phyloP scores from a whole-genome alignment of 2,888 invertebrate genomes.

The Mimachlamys varia region DNA sequence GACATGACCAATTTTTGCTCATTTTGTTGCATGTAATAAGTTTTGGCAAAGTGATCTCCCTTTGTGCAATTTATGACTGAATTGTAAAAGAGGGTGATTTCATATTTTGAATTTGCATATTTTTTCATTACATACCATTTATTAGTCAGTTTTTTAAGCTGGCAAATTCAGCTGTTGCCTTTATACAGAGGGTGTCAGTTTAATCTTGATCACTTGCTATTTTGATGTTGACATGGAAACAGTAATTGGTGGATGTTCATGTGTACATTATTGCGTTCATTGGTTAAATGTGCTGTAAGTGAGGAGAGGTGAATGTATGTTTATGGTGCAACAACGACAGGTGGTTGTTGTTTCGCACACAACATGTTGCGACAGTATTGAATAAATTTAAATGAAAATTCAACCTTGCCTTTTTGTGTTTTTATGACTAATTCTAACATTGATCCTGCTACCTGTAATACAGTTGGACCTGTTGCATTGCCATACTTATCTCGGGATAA shows the following conservation, averaged over 20 bases:
- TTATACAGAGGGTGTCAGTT: background rate
- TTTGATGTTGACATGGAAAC: background rate
- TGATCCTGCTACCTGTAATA: no score
- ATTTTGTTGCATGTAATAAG: background rate
- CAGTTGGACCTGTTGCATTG: no score
- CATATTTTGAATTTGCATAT: background rate
- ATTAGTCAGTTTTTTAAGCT: background rate
- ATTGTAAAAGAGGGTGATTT: background rate
- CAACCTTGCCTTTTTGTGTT: background rate
- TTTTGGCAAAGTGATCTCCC: no score
- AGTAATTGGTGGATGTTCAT: background rate
- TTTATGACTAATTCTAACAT: background rate
- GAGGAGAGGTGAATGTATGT: background rate
- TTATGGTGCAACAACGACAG: background rate
- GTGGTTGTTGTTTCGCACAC: no score
- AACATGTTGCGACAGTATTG: conserved; percentile 7
- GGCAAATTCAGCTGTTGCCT: conserved; percentile 2
- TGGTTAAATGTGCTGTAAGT: background rate
- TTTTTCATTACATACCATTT: background rate
- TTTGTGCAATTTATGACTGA: conserved; percentile 6
- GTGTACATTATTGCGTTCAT: background rate
- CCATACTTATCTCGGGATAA: no score
- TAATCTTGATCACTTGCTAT: conserved; percentile 3
- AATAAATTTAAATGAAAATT: background rate
- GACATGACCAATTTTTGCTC: background rate